These are phyloP conservation scores for Verasper variegatus DNA, from an alignment of 2,113 vertebrate species.

Conservation along the genomic window DNA sequence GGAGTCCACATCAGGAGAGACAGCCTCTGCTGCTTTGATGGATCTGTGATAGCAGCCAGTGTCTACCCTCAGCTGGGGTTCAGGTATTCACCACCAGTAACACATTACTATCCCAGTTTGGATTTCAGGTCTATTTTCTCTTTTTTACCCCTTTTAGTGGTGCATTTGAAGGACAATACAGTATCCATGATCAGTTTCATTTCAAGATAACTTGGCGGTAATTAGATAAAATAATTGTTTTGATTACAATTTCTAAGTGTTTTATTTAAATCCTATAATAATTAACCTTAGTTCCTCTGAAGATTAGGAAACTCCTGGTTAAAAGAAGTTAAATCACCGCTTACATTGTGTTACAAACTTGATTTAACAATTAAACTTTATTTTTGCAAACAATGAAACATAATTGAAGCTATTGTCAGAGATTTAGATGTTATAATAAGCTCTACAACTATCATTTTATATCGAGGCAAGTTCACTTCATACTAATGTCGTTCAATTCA, in stretches of 20 bases:
- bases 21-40: slow-evolving; percentile 80
- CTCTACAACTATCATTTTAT: background rate
- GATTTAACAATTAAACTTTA: background rate
- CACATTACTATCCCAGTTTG: slow-evolving; percentile 28
- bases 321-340: too few relatives aligned
- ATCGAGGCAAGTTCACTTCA: slow-evolving; percentile 61
- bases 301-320: too few relatives aligned
- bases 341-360: background rate
- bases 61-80: slow-evolving; percentile 76
- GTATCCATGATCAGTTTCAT: background rate
- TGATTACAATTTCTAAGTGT: background rate
- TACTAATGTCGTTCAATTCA: slow-evolving; percentile 42
- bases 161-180: slow-evolving; percentile 40
- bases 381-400: slow-evolving; percentile 31
- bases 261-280: background rate
- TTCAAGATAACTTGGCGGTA: background rate
- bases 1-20: slow-evolving; percentile 79
- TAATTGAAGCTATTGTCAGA: slow-evolving; percentile 57
- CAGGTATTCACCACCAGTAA: slow-evolving; percentile 72
- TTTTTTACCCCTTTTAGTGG: slow-evolving; percentile 12
- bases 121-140: slow-evolving; percentile 15
- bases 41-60: slow-evolving; percentile 79
- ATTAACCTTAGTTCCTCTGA: background rate
- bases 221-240: background rate
- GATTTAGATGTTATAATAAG: background rate